These are phyloP conservation scores for Lacerta viridis DNA, from an alignment of 2,797 vertebrate species.

Conservation along the genomic window DNA sequence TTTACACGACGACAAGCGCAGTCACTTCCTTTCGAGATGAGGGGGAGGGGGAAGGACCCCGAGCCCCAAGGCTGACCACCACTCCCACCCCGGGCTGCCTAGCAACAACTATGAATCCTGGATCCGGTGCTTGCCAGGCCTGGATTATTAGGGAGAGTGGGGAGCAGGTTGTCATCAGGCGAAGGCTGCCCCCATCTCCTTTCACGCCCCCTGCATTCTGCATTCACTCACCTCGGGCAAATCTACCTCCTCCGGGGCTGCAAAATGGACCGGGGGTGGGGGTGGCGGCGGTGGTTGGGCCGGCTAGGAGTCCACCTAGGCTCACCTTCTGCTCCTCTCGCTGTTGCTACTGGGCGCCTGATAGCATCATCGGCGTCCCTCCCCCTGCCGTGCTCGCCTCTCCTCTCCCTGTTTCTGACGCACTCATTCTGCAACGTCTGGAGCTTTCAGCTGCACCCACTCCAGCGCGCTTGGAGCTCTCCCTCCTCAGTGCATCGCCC, in stretches of 20 bases:
- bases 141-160: no score
- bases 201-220: neutral
- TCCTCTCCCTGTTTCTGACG: constrained; percentile 55
- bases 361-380: constrained; percentile 1
- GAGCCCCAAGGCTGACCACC: neutral
- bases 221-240: constrained; percentile 30
- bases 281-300: neutral
- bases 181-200: neutral
- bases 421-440: constrained; percentile 60
- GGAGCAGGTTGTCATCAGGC: neutral
- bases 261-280: constrained; percentile 15
- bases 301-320: neutral
- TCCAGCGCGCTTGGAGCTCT: neutral
- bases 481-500: neutral
- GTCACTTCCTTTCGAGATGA: neutral
- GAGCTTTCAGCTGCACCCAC: constrained; percentile 4
- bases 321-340: constrained; percentile 14
- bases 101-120: neutral
- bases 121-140: no score
- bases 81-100: neutral
- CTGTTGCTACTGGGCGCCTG: constrained; percentile 6
- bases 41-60: no score
- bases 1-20: neutral
- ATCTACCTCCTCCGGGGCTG: neutral
- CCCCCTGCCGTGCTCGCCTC: neutral